Evolutionary conservation across 2,888 invertebrate species (phyloP), one percentile per base, ranked within the genome.

Genomic region (Arrhopalites spinosus): DNA sequence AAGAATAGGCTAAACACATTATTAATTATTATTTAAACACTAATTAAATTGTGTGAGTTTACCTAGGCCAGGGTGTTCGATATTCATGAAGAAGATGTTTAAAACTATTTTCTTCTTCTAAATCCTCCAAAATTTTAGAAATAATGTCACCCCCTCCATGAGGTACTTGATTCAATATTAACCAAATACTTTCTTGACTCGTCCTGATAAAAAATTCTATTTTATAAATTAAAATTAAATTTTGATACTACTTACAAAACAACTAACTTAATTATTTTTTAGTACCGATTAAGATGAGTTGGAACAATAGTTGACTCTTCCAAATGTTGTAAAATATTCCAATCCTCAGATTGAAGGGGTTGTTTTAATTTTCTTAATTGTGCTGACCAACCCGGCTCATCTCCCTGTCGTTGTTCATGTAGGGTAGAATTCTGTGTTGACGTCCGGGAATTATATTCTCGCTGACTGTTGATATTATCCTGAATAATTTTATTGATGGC

Each of bases 91-190:
- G 74, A 69, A 82, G 81, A 69, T 90, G 90, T 76, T 87, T 87
- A 83, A 89, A 90, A 74, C 87, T 87, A 84, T 90, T 90, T 78
- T 84, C 83, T n/a, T 88, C 88, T 83, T 89, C 88, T 76, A 90
- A 85, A 84, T 88, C 87, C 82, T 90, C 88, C 74, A 90, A 83
- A 36, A 90, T 84, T 78, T 89, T 84, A n/a, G 89, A 87, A 70
- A 90, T 84, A 82, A 89, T 85, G 84, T 90, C 90, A 3, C 89
- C 87, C 17, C 90, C 90, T 61, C 89, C 87, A 81, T 88, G 88
- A 0, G 90, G 90, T 17, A 90, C 87, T 59, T 88, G 86, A 80
- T 90, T 90, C 82, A 90, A 87, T 85, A 90, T 88, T 71, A 90
- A 83, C 75, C 83, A 83, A 69, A 83, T 79, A 76, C 82, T 81